Conservation (phyloP, 53 echinoderm and acorn worm species). For the Apostichopus leukothele region DNA sequence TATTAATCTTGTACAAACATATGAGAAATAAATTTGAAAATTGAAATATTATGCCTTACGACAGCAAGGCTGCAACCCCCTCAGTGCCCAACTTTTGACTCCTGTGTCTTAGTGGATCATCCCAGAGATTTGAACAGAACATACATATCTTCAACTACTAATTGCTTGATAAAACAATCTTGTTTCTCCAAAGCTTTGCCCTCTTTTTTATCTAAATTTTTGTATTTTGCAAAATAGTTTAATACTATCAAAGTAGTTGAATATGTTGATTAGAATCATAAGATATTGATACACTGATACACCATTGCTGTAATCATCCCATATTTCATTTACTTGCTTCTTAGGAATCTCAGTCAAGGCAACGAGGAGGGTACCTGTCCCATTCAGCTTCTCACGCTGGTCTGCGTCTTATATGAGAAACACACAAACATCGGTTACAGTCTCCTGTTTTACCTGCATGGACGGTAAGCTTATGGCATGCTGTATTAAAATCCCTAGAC, state of each 20-base stretch:
- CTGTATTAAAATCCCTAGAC: too few relatives aligned
- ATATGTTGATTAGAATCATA: background rate
- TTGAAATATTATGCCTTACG: too few relatives aligned
- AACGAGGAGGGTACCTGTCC: conserved; percentile 87
- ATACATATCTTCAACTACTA: too few relatives aligned
- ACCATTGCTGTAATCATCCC: too few relatives aligned
- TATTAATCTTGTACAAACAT: too few relatives aligned
- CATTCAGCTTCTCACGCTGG: conserved; percentile 84
- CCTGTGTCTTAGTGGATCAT: too few relatives aligned
- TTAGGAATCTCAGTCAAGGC: conserved; percentile 82
- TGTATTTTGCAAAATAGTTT: background rate
- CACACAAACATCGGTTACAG: conserved; percentile 87
- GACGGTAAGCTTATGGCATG: conserved; percentile 66
- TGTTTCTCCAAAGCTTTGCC: too few relatives aligned
- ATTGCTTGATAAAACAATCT: too few relatives aligned
- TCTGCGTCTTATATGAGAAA: conserved; percentile 93
- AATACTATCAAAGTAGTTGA: background rate
- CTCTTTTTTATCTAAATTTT: background rate
- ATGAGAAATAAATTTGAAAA: too few relatives aligned
- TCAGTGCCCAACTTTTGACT: too few relatives aligned
- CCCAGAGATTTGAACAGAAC: too few relatives aligned
- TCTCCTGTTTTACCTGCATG: conserved; percentile 85
- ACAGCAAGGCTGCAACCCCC: background rate
- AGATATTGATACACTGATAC: background rate
- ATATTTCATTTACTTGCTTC: background rate